Base-by-base conservation (phyloP, 2,113 vertebrate species). In the Ornithorhynchus anatinus region DNA sequence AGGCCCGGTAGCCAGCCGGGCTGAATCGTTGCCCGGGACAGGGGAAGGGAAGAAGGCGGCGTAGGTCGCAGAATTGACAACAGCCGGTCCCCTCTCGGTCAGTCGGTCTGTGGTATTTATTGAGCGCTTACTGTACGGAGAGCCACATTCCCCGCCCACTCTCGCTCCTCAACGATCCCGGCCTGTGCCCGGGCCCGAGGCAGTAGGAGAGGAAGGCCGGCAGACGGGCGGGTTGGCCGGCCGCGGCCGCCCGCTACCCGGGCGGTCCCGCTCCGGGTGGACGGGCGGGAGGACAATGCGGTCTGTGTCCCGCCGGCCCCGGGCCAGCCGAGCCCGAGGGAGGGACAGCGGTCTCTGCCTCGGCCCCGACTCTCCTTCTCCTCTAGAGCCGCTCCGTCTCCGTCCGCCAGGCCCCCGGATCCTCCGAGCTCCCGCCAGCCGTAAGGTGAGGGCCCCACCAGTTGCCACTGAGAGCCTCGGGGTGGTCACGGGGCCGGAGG, bases 211-310 rank as follows among this genome's bases (percentile, higher is more conserved):
- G n/a, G n/a, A n/a, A n/a, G n/a, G n/a, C n/a, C n/a, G 16, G 19
- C 10, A 45, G n/a, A 19, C 17, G 14, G n/a, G 23, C 23, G 23
- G 27, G 29, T 48, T 48, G 14, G 27, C 19, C 66, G n/a, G 16
- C 25, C 52, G 35, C 69, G 72, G 75, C 82, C 47, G 8, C 79
- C 79, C 54, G 22, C 72, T 81, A 45, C 23, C 22, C 1, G 43
- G 23, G 58, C 20, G 7, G 39, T 61, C 75, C n/a, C n/a, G n/a
- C n/a, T n/a, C 1, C 10, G 69, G 78, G 58, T 27, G 4, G 12
- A 69, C 72, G 75, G 66, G 72, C 52, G 63, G 79, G 76, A 66
- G 72, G 69, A 75, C 67, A 84, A 75, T 53, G 67, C 23, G 0
- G 35, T 38, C 63, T 80, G 51, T 84, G 76, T 77, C 44, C 39